Evolutionary conservation across 1,140 invertebrate genomes (phyloP).

Genomic region (Bombus impatiens): DNA sequence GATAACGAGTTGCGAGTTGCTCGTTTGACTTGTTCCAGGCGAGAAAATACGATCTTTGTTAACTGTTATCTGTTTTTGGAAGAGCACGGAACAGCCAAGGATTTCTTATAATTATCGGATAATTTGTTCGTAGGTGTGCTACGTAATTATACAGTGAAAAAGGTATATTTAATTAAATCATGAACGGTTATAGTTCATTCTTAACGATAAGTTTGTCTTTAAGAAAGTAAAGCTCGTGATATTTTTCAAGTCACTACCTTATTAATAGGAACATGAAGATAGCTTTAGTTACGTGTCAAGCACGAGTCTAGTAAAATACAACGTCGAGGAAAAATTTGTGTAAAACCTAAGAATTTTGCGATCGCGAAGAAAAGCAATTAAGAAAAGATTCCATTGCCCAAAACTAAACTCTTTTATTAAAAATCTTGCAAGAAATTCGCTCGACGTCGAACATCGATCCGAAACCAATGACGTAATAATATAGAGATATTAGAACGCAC

Average conservation of each 20-base stretch:
- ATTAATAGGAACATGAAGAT: background rate
- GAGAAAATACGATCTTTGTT: background rate
- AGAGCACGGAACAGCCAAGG: background rate
- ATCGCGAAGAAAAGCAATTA: too few relatives aligned
- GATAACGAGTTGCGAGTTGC: background rate
- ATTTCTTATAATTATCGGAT: background rate
- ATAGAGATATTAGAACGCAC: too few relatives aligned
- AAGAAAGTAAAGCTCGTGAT: background rate
- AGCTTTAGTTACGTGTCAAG: background rate
- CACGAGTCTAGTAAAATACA: background rate
- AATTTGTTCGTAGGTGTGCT: background rate
- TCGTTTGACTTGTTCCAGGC: background rate
- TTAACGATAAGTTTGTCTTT: background rate
- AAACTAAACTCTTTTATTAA: background rate
- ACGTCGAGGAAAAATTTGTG: background rate
- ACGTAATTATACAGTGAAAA: background rate
- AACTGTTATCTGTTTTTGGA: background rate
- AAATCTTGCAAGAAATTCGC: too few relatives aligned
- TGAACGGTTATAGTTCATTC: too few relatives aligned
- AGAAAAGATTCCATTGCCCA: too few relatives aligned
- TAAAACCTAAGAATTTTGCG: background rate
- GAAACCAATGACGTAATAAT: too few relatives aligned
- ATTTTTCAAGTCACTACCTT: too few relatives aligned
- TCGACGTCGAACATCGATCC: too few relatives aligned
- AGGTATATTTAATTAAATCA: background rate